phyloP scores from a whole-genome alignment of 2,113 vertebrate genomes.

The Pipra filicauda region DNA sequence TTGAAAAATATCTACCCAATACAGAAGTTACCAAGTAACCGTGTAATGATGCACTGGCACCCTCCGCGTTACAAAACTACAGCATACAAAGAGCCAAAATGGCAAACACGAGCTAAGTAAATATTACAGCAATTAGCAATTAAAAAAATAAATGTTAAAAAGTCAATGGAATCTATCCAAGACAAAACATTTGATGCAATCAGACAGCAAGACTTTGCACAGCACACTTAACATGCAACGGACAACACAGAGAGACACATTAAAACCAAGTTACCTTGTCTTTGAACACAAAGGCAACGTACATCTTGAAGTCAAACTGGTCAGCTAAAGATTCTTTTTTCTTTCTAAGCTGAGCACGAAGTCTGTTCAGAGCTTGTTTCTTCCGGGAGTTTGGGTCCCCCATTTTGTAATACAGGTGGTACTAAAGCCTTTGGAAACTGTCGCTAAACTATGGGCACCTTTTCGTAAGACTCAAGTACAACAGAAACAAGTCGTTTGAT shows the following conservation, averaged over 20 bases:
- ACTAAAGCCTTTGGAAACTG: constrained; percentile 82
- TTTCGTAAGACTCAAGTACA: constrained; percentile 83
- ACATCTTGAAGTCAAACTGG: constrained; percentile 99
- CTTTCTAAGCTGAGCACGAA: constrained; percentile 99
- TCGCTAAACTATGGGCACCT: constrained; percentile 80
- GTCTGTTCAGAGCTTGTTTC: constrained; percentile 99
- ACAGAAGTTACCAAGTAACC: not conserved
- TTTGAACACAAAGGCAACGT: constrained; percentile 99
- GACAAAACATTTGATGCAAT: not conserved
- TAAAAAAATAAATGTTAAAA: not conserved
- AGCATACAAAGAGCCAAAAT: not conserved
- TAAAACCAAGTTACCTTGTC: constrained; percentile 88
- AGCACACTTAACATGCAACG: not conserved
- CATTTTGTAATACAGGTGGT: constrained; percentile 89
- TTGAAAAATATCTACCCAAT: not conserved
- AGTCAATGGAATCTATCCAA: not conserved
- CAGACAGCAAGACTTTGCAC: not conserved
- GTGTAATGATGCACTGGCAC: not conserved
- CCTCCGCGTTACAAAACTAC: not conserved
- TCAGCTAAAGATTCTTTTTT: constrained; percentile 99
- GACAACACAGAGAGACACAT: not conserved
- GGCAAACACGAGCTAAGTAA: not conserved
- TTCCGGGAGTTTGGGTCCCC: constrained; percentile 98
- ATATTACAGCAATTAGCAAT: not conserved
- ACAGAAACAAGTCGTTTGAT: constrained; percentile 83